Evolutionary conservation across 2,113 vertebrate genomes (phyloP).

Genomic region (Microcebus lehilahytsara): DNA sequence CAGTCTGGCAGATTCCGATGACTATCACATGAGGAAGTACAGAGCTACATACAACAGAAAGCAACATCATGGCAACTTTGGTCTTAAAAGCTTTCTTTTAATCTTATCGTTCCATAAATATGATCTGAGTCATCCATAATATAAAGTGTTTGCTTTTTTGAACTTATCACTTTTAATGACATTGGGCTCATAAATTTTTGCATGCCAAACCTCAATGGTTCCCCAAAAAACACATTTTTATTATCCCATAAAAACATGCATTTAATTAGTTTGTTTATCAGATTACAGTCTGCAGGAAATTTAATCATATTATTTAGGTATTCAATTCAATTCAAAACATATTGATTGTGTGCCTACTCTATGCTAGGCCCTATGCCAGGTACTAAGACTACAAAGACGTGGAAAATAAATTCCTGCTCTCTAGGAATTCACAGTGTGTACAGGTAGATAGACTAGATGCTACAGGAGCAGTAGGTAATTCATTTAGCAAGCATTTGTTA

Average conservation of each 20-base stretch:
- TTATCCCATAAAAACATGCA: background rate
- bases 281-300: background rate
- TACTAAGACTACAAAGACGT: background rate
- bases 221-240: background rate
- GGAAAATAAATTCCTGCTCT: background rate
- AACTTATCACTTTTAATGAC: background rate
- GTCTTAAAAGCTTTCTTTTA: slow-evolving; percentile 21
- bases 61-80: background rate
- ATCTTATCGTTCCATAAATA: slow-evolving; percentile 36
- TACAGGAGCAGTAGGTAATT: background rate
- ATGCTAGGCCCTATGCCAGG: background rate
- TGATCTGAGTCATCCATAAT: background rate
- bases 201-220: background rate
- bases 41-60: background rate
- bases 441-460: background rate
- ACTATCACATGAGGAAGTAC: slow-evolving; percentile 36
- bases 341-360: background rate
- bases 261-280: slow-evolving; percentile 4
- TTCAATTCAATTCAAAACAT: background rate
- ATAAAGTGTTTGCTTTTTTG: slow-evolving; percentile 21
- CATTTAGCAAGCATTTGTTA: background rate
- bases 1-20: slow-evolving; percentile 50
- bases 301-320: background rate
- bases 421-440: background rate
- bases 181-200: background rate